A percentile compares a stretch with the other conserved stretches of the same genome.
Conservation (phyloP, 1,140 invertebrate species). For the Drosophila elegans region DNA sequence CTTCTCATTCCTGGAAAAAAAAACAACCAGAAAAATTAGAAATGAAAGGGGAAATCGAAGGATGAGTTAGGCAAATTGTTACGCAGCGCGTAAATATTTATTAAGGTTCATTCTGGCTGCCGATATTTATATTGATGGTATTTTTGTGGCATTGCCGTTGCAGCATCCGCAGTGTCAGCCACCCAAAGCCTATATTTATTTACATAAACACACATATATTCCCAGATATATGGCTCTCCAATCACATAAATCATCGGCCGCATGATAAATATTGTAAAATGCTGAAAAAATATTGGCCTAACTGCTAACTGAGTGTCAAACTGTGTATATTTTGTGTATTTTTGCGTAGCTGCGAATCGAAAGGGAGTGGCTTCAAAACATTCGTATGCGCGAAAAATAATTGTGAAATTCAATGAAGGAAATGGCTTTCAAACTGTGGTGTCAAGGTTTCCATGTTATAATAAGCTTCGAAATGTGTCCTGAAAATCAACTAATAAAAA, state of each 20-base stretch:
- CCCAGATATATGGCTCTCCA: constrained; percentile 21
- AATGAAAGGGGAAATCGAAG: constrained; percentile 4
- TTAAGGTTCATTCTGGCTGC: constrained; percentile 32
- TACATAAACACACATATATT: constrained; percentile 24
- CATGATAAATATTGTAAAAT: constrained; percentile 72
- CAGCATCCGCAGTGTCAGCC: constrained; percentile 31
- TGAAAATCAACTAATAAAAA: too few relatives aligned
- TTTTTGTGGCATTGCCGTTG: constrained; percentile 5
- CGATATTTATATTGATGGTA: constrained; percentile 38
- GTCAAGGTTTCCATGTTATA: too few relatives aligned
- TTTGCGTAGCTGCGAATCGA: background rate
- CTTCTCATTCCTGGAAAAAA: constrained; percentile 92
- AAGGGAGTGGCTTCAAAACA: background rate
- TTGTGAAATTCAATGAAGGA: background rate
- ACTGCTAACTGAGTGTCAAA: constrained; percentile 31
- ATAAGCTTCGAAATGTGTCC: too few relatives aligned
- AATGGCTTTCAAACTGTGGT: too few relatives aligned
- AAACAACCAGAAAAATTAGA: background rate
- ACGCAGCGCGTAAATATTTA: constrained; percentile 58
- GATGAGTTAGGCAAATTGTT: constrained; percentile 25
- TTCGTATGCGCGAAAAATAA: background rate
- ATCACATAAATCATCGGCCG: constrained; percentile 64
- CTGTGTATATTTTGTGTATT: background rate
- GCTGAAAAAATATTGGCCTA: constrained; percentile 49
- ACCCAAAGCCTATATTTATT: constrained; percentile 21